Evolutionary conservation across 2,797 vertebrate species (phyloP).

Genomic region (Apogon talboti): DNA sequence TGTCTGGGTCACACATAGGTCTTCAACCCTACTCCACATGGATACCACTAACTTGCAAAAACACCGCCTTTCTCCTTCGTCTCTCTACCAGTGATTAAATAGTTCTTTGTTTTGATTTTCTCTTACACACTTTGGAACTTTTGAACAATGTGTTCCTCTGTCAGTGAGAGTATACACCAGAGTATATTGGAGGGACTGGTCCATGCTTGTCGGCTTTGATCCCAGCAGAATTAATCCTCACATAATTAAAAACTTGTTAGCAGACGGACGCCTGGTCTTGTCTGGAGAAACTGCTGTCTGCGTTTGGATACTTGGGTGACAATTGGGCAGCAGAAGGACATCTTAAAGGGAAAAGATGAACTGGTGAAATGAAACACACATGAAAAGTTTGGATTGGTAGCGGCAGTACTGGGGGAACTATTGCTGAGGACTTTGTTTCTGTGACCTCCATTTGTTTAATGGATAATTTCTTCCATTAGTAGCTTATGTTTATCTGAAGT

Average conservation of each 20-base stretch:
- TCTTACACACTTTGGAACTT: conserved; percentile 26
- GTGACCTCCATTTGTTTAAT: neutral
- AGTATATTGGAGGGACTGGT: conserved; percentile 45
- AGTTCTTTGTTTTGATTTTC: conserved; percentile 12
- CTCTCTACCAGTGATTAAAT: too few species aligned
- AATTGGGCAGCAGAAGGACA: conserved; percentile 33
- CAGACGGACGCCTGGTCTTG: conserved; percentile 49
- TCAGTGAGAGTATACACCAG: conserved; percentile 25
- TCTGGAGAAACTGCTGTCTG: conserved; percentile 44
- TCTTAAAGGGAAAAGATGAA: neutral
- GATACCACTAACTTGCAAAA: too few species aligned
- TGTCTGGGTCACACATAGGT: too few species aligned
- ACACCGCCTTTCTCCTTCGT: too few species aligned
- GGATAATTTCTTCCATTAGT: neutral
- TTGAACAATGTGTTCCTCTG: conserved; percentile 9
- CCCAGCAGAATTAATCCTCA: conserved; percentile 65
- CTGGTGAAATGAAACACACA: conserved; percentile 10
- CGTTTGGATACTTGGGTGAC: conserved; percentile 41
- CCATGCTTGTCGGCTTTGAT: conserved; percentile 47
- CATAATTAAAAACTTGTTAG: conserved; percentile 65
- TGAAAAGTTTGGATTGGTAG: conserved; percentile 6
- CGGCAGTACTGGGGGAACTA: neutral
- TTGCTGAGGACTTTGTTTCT: neutral
- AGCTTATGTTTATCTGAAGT: conserved; percentile 15
- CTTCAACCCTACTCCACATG: too few species aligned